These are phyloP conservation scores for Brachyptera risi DNA, from an alignment of 2,888 invertebrate genomes.

Conservation along the genomic window DNA sequence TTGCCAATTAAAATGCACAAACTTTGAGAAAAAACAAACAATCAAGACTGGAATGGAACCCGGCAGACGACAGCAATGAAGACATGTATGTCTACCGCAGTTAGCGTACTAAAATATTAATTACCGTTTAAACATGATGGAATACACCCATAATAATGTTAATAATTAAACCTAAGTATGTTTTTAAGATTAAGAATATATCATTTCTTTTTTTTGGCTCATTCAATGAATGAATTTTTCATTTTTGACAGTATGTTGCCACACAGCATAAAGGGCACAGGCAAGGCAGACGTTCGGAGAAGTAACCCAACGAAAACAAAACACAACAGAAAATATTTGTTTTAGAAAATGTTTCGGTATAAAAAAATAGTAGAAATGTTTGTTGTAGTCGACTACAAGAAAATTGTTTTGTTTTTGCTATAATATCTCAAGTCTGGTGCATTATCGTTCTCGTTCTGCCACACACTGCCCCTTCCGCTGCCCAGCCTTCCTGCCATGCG, in stretches of 20 bases:
- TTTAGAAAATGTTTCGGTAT: not conserved
- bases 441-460: too few species aligned
- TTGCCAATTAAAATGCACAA: not conserved
- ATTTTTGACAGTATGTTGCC: constrained; percentile 13
- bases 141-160: not conserved
- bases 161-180: not conserved
- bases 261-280: constrained; percentile 22
- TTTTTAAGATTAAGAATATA: not conserved
- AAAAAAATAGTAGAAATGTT: too few species aligned
- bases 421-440: too few species aligned
- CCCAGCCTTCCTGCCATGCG: too few species aligned
- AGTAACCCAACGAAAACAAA: not conserved
- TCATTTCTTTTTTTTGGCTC: not conserved
- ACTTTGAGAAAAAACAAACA: not conserved
- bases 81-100: not conserved
- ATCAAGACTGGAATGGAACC: not conserved
- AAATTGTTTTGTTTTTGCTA: not conserved
- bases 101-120: not conserved
- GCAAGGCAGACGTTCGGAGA: not conserved
- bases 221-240: not conserved
- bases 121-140: not conserved
- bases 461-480: too few species aligned
- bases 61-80: not conserved
- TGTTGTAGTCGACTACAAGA: too few species aligned
- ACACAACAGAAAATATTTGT: not conserved